Conservation (phyloP, 2,888 invertebrate species). For the Koerneria pararmatus region DNA sequence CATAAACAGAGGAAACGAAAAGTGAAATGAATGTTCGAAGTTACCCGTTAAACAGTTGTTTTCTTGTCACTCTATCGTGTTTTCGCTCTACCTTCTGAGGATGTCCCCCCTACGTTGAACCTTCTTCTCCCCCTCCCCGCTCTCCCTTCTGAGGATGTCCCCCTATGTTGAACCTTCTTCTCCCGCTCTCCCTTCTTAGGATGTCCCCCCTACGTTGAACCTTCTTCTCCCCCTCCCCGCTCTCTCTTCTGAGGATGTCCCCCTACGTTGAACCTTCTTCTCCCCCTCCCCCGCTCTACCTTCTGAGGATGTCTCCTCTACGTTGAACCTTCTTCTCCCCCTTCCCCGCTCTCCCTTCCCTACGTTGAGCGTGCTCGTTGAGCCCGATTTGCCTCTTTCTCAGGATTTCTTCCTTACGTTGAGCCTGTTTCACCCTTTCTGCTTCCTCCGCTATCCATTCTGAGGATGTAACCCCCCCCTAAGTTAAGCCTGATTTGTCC, state of each 20-base stretch:
- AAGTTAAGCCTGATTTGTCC: too few relatives aligned
- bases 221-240: too few relatives aligned
- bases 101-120: background rate
- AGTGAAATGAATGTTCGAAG: too few relatives aligned
- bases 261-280: background rate
- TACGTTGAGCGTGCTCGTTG: too few relatives aligned
- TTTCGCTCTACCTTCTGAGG: background rate
- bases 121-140: background rate
- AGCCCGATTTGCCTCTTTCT: too few relatives aligned
- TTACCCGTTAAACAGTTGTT: too few relatives aligned
- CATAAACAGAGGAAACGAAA: too few relatives aligned
- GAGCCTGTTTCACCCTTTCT: too few relatives aligned
- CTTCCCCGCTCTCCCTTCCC: background rate
- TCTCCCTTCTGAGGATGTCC: constrained; percentile 6
- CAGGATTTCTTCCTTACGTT: too few relatives aligned
- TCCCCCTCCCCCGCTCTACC: background rate
- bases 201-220: background rate
- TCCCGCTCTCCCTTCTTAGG: background rate
- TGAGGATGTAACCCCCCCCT: too few relatives aligned
- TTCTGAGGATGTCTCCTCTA: background rate
- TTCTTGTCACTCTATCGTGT: too few relatives aligned
- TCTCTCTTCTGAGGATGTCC: background rate
- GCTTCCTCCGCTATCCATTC: too few relatives aligned
- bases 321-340: constrained; percentile 2
- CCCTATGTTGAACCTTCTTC: background rate